Evolutionary conservation across 2,113 vertebrate species (phyloP), one percentile per base, ranked within the genome.

Genomic region (Ursus arctos): DNA sequence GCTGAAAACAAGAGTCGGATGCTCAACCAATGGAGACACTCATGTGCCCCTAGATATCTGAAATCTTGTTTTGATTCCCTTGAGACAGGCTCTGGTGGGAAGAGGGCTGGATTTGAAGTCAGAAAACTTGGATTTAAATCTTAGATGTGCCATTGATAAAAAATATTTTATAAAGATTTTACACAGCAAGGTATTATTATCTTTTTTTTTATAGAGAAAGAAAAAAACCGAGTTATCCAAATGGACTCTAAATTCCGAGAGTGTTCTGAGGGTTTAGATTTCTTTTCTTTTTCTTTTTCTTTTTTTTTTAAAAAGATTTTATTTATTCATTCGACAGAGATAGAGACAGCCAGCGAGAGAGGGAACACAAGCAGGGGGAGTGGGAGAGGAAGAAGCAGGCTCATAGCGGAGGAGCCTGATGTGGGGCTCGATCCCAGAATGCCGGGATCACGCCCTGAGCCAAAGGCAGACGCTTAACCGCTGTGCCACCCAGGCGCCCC

Each of bases 111-210:
- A 31, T 7, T 26, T 61, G 26, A 63, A 93, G 40, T 94, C n/a
- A 92, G 83, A 89, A 92, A 95, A 84, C 2, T 43, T 88, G 61
- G 6, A 94, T 84, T 95, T 97, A 74, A 94, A 71, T 57, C 5
- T 53, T 87, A 69, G 24, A 14, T 51, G 40, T 83, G 21, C 11
- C 61, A 55, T 69, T 81, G 85, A 57, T 80, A 59, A 91, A 85
- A 92, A 40, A 33, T 79, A 19, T 26, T 67, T 57, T 91, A 43
- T 86, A 80, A 74, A 63, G 14, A 93, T 92, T 94, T 98, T 63
- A 59, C n/a, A 40, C 71, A 55, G 10, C n/a, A 79, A 94, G 16
- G 10, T 88, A 7, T 85, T 72, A 31, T 59, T 79, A 67, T 80
- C 22, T 59, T 91, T 95, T 92, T 92, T 86, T 43, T 47, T 92